These are phyloP conservation scores for Nesometra sesokonis DNA, from an alignment of 35 echinoderm and acorn worm species.

Conservation along the genomic window DNA sequence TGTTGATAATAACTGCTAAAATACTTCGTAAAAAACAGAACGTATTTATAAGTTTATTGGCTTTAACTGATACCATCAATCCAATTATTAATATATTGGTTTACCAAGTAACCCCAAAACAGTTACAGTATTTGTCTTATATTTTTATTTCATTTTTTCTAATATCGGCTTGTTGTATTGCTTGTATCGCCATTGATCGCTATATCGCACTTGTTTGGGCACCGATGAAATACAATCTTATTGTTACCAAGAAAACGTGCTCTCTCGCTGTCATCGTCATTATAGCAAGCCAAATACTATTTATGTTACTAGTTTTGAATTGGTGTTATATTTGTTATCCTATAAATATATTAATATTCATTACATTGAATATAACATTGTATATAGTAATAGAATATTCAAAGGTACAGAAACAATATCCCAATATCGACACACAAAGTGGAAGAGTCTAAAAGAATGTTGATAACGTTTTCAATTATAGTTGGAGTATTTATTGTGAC, in stretches of 20 bases:
- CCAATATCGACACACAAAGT: neutral
- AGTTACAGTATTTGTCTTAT: no score
- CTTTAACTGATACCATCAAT: no score
- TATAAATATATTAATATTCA: neutral
- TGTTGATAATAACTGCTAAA: no score
- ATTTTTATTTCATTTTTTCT: neutral
- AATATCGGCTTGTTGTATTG: neutral
- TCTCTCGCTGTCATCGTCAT: neutral
- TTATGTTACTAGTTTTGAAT: neutral
- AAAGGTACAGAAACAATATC: neutral
- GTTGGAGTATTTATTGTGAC: neutral
- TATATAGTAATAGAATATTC: neutral
- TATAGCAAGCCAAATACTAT: neutral
- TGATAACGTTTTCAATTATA: neutral
- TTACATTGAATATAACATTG: neutral
- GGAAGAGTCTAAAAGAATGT: neutral
- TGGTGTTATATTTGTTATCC: neutral
- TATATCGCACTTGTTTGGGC: neutral
- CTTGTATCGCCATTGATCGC: neutral
- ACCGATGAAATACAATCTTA: neutral
- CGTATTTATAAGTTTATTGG: no score
- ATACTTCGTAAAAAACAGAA: no score
- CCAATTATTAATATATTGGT: no score
- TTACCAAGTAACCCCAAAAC: no score
- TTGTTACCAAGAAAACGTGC: neutral